A percentile compares a stretch with the other conserved stretches of the same genome.
These are phyloP conservation scores for Anthopleura sola DNA, from an alignment of 64 coral and sea anemone genomes.

Conservation along the genomic window DNA sequence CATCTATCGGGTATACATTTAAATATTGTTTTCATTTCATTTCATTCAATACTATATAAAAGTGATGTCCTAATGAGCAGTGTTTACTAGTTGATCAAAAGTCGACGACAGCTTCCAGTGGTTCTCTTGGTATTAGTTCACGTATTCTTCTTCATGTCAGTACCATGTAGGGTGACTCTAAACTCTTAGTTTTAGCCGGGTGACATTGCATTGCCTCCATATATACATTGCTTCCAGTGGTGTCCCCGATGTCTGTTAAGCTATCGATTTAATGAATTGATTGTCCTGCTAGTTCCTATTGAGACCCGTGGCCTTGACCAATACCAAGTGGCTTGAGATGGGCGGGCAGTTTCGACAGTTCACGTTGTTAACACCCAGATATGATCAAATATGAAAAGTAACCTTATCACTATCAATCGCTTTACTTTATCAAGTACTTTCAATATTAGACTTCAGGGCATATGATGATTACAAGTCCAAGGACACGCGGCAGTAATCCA, in stretches of 20 bases:
- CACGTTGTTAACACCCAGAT: neutral
- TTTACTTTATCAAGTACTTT: neutral
- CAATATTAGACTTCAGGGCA: neutral
- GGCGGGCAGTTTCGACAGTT: neutral
- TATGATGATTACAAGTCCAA: neutral
- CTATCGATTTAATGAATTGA: neutral
- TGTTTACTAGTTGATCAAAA: neutral
- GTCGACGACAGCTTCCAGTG: neutral
- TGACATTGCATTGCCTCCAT: neutral
- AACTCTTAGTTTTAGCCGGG: too few relatives aligned
- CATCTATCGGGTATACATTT: too few relatives aligned
- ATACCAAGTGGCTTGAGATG: neutral
- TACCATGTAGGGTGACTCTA: too few relatives aligned
- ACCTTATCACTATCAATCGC: constrained; percentile 11
- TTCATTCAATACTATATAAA: neutral
- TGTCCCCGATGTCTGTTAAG: neutral
- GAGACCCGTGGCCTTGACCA: neutral
- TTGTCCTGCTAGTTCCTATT: neutral
- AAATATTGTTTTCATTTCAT: neutral
- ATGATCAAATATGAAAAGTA: neutral
- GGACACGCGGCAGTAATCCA: neutral
- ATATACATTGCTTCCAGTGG: neutral
- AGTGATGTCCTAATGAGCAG: neutral
- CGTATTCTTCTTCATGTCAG: too few relatives aligned
- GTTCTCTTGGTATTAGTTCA: neutral